Percentiles rank a stretch among this genome's conserved stretches.
These are phyloP conservation scores for Trematomus loennbergii DNA, from an alignment of 2,113 vertebrate genomes.

Conservation along the genomic window DNA sequence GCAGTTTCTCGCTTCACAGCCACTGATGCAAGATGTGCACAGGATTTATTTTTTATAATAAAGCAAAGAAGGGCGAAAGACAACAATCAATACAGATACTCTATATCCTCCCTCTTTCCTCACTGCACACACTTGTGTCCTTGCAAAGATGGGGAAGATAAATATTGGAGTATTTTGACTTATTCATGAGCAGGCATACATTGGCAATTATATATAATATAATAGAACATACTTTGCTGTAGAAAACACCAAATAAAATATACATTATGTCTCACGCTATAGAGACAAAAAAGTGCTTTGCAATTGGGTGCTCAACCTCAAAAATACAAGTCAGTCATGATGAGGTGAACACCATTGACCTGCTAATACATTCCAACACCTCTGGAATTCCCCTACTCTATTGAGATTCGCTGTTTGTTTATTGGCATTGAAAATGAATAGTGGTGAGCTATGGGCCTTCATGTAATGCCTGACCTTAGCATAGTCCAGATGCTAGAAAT, in stretches of 20 bases:
- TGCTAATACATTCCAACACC: no score
- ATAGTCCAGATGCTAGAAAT: neutral
- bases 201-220: constrained; percentile 6
- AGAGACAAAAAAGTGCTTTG: neutral
- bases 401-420: neutral
- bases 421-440: neutral
- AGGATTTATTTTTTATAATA: constrained; percentile 62
- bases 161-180: neutral
- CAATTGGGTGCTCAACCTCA: neutral
- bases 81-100: constrained; percentile 49
- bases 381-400: neutral
- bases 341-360: no score
- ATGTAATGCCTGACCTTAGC: neutral
- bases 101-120: neutral
- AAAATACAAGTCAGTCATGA: neutral
- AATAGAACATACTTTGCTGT: neutral
- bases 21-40: constrained; percentile 20
- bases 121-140: constrained; percentile 5
- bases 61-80: constrained; percentile 23
- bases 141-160: neutral
- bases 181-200: constrained; percentile 16
- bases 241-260: neutral
- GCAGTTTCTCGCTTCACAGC: constrained; percentile 10
- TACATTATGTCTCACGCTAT: neutral
- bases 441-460: neutral